Evolutionary conservation across 2,888 invertebrate species (phyloP), one percentile per base, ranked within the genome.

Genomic region (Acleris holmiana): DNA sequence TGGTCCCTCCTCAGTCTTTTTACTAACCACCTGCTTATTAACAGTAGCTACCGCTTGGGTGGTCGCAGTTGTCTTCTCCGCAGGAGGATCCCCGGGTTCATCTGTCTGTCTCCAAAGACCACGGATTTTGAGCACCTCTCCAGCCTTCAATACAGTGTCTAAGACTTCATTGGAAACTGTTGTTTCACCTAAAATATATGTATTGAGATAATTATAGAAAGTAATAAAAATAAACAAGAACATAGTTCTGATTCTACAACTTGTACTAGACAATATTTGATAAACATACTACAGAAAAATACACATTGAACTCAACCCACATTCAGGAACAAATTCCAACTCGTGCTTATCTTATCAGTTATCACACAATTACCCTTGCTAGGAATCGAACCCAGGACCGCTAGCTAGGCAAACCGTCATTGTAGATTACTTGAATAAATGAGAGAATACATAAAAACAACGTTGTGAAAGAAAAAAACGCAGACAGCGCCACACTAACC

Each of bases 101-200:
- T 94, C 94, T 58, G 94, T 93, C 70, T 95, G 95, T 75, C 96
- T 93, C 94, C 96, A 97, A 1, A 97, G 88, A 0, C 97, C 97
- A 54, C 96, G 94, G 56, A 97, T 96, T 82, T 97, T 96, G 4
- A 97, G 86, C 15, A 97, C 94, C 79, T 97, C 97, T 0, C 97
- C 97, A 0, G 97, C 97, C 78, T 95, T 95, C 29, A 97, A 83
- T 1, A 97, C 97, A 69, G 95, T 96, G 72, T 96, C 96, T 66
- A 97, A 84, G 53, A 97, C 96, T 78, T 97, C 97, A 85, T 97
- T 97, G 61, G 96, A 96, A 29, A 97, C 97, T 49, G 97, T 97
- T 29, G 97, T 96, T 88, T 96, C 96, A 21, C 95, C 95, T 89
- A 84, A 82, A 79, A 77, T 35, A 35, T 23, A 13, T 35, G 29